A percentile compares a stretch with the other conserved stretches of the same genome.
Evolutionary conservation across 2,797 vertebrate genomes (phyloP).

Genomic region (Apogon hyalosoma): DNA sequence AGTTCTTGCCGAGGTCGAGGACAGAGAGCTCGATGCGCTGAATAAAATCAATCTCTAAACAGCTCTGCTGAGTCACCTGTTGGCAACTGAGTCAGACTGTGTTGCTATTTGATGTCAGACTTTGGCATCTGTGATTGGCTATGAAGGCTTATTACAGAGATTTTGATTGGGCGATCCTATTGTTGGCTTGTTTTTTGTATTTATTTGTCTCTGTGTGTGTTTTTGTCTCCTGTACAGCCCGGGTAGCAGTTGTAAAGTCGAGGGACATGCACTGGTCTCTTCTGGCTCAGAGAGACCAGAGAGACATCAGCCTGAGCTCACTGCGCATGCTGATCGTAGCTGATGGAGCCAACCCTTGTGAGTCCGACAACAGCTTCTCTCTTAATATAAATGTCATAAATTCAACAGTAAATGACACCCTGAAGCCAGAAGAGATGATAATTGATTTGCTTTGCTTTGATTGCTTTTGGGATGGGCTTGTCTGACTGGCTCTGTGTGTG

Average conservation of each 20-base stretch:
- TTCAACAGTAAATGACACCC: conserved; percentile 21
- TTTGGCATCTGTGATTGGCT: conserved; percentile 27
- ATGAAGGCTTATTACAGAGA: conserved; percentile 3
- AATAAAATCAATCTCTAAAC: conserved; percentile 31
- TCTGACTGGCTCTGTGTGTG: conserved; percentile 20
- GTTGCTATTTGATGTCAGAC: conserved; percentile 37
- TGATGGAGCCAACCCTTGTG: conserved; percentile 96
- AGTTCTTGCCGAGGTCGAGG: conserved; percentile 1
- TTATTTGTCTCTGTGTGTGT: conserved; percentile 17
- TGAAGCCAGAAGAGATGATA: conserved; percentile 25
- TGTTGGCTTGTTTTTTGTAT: conserved; percentile 14
- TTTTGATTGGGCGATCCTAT: conserved; percentile 30
- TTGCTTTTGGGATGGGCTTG: conserved; percentile 10
- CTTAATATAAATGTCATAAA: conserved; percentile 20
- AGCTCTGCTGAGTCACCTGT: conserved; percentile 51
- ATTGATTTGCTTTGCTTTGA: conserved; percentile 30
- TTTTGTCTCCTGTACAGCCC: conserved; percentile 78
- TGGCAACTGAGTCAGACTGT: conserved; percentile 28
- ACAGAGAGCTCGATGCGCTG: conserved; percentile 4
- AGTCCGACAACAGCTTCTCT: conserved; percentile 69
- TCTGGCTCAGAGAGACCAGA: conserved; percentile 94
- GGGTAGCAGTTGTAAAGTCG: conserved; percentile 93
- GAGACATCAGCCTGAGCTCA: conserved; percentile 92
- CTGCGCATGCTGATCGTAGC: conserved; percentile 95
- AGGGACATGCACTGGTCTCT: conserved; percentile 99